Evolutionary conservation across 2,113 vertebrate genomes (phyloP).

Genomic region (Numenius arquata): DNA sequence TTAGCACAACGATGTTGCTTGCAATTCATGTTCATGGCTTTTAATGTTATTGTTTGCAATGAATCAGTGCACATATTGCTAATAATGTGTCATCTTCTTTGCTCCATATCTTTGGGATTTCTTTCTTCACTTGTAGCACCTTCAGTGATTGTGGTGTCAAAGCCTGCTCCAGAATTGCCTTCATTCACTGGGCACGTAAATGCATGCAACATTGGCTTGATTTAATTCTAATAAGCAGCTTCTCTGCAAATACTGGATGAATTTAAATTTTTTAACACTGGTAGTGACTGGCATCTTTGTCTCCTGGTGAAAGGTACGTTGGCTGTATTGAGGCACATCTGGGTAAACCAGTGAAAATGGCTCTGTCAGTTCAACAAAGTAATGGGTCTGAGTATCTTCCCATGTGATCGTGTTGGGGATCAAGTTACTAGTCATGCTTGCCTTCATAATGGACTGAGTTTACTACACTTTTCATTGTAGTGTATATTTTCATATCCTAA

Average conservation of each 20-base stretch:
- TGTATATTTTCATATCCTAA: not conserved
- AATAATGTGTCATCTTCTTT: not conserved
- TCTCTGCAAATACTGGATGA: not conserved
- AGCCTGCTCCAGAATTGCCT: not conserved
- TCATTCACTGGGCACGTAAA: accelerated
- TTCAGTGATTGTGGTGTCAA: not conserved
- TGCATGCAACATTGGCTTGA: not conserved
- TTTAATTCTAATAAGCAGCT: not conserved
- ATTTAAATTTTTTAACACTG: not conserved
- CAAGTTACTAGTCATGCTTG: not conserved
- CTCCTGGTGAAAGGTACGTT: not conserved
- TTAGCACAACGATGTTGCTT: not conserved
- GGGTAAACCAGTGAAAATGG: not conserved
- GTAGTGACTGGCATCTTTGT: not conserved
- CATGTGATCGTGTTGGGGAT: not conserved
- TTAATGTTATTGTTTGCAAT: not conserved
- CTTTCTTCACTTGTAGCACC: not conserved
- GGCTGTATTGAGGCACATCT: not conserved
- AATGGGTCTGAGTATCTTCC: not conserved
- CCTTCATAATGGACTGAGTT: not conserved
- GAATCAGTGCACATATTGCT: not conserved
- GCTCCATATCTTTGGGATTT: not conserved
- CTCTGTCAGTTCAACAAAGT: not conserved
- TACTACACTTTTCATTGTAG: not conserved
- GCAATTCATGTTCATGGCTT: not conserved